These are phyloP conservation scores for Euphonia xanthogaster DNA, from an alignment of 2,797 vertebrate genomes.

Conservation along the genomic window DNA sequence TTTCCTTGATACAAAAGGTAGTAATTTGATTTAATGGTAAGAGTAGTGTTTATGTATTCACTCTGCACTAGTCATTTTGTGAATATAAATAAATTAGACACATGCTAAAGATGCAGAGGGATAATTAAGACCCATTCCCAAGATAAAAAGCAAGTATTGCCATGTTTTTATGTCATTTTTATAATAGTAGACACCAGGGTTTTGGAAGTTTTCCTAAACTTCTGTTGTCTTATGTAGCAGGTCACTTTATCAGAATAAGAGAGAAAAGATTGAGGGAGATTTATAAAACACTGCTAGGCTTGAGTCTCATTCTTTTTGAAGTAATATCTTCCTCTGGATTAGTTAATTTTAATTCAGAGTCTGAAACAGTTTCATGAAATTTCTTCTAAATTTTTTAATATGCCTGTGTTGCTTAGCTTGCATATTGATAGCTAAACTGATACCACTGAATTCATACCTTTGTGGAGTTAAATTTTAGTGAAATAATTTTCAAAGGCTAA, in stretches of 20 bases:
- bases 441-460: background rate
- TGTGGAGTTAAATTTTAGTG: background rate
- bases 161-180: background rate
- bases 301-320: background rate
- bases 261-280: background rate
- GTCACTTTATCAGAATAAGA: background rate
- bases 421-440: background rate
- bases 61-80: background rate
- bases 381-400: background rate
- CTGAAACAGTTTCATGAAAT: background rate
- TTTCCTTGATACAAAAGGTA: background rate
- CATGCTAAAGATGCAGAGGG: background rate
- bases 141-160: background rate
- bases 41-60: background rate
- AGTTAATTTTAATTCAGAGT: background rate
- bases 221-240: background rate
- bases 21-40: background rate
- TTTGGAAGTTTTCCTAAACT: background rate
- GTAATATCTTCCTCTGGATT: background rate
- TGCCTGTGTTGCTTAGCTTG: background rate
- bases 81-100: background rate
- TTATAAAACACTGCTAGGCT: background rate
- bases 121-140: background rate
- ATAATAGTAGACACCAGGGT: rapidly evolving
- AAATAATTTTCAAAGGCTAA: background rate